Base-by-base conservation (phyloP, 2,797 vertebrate species). In the Sciurus vulgaris region DNA sequence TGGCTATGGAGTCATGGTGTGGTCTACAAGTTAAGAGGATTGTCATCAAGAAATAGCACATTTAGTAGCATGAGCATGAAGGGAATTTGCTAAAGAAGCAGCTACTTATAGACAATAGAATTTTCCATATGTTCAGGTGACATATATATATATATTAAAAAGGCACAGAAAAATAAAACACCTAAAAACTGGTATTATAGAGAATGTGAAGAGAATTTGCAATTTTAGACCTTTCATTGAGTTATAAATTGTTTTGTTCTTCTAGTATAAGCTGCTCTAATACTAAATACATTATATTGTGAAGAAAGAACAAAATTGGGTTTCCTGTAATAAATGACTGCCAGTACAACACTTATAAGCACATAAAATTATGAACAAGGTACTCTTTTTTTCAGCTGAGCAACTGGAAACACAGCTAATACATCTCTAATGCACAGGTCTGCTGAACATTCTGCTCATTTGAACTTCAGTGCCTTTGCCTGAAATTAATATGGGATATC, bases 161-260 rank as follows among this genome's bases (percentile, higher is more conserved):
- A 70, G 30, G 30, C 3, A 56, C 9, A 9, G 33, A 3, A 3
- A 0, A 26, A 61, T 26, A 18, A 30, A 47, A 54, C 33, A 38
- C 3, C 54, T 49, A 10, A 56, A 59, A 65, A 3, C 26, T 56
- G 12, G 17, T 83, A 56, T 74, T 79, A 61, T 4, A 65, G 33
- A 79, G 24, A 79, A 85, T 65, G 18, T 54, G 41, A 77, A 69
- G 35, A 78, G 54, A 76, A 89, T 79, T 67, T 79, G 10, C 38
- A 92, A 63, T 77, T 83, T 72, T 67, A 20, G 86, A 44, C 4
- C 41, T 91, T 86, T 93, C 51, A 79, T 8, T 41, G 56, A 28
- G 0, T 83, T 94, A 89, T 70, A 47, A 86, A 89, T 86, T 83
- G 7, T 83, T 93, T 91, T 83, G 33, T 38, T 96, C 61, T 88